A percentile compares a stretch with the other conserved stretches of the same genome.
Evolutionary conservation across 92 coral and sea anemone genomes (phyloP).

Genomic region (Palythoa grandiflora): DNA sequence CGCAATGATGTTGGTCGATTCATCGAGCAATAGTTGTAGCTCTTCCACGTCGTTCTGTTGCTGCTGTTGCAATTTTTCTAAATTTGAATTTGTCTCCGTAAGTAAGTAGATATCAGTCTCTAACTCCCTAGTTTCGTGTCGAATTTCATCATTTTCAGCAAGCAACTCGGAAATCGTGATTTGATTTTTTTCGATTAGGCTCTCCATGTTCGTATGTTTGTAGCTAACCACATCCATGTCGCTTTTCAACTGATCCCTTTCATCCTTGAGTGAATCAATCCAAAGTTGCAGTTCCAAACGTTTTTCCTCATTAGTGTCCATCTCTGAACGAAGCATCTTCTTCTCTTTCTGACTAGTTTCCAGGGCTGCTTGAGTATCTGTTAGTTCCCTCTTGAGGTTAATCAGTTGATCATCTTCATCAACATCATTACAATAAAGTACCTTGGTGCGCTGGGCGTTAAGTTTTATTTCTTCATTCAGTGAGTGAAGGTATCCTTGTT

Average conservation of each 20-base stretch:
- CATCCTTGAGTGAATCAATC: conserved; percentile 28
- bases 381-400: not conserved
- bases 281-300: conserved; percentile 17
- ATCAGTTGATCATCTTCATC: not conserved
- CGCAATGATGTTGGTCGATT: not conserved
- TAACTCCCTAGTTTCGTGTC: not conserved
- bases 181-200: conserved; percentile 15
- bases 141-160: conserved; percentile 1
- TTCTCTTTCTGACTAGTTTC: conserved; percentile 3
- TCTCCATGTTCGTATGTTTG: conserved; percentile 6
- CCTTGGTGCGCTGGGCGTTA: not conserved
- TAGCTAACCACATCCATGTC: not conserved
- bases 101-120: not conserved
- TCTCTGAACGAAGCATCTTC: not conserved
- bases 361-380: not conserved
- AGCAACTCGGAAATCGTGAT: conserved; percentile 11
- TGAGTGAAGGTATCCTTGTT: not conserved
- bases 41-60: conserved; percentile 1
- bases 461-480: conserved; percentile 18
- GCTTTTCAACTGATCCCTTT: conserved; percentile 24
- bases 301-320: conserved; percentile 3
- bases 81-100: not conserved
- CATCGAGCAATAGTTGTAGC: conserved; percentile 5
- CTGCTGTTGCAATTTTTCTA: not conserved
- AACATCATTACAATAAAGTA: not conserved